Evolutionary conservation across 1,140 invertebrate genomes (phyloP), one percentile per base, ranked within the genome.

Genomic region (Pseudomyrmex flavicornis): DNA sequence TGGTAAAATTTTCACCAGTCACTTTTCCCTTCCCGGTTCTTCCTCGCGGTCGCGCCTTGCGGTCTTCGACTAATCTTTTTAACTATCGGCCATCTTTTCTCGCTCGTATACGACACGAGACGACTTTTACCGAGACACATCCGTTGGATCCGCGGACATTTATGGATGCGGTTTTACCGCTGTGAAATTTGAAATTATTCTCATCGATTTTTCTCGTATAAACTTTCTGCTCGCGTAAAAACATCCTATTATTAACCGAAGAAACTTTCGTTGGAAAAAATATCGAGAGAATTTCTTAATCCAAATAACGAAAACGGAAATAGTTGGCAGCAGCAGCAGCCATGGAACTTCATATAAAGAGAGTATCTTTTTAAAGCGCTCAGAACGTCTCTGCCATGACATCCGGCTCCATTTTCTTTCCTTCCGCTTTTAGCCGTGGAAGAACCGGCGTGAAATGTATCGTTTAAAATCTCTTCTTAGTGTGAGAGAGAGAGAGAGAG

Each of bases 381-480:
- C 62, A 12, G 62, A 8, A 66, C 63, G 15, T 10, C 65, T 70
- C 12, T 20, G 15, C 44, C 56, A 70, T 70, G 66, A 80, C 66
- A 59, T 54, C 76, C 54, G 44, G 12, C 44, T 59, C 66, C 54
- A 80, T 80, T 80, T 80, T 59, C 76, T 35, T 59, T 50, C 35
- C 12, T 70, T 72, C 22, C 46, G 66, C 44, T 70, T 61, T 50
- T 17, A 72, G 44, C 66, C n/a, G 54, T 26, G 56, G 86, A 86
- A 91, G 85, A 91, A 89, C 83, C 72, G 88, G 89, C 86, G 88
- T 90, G 86, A 91, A 91, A 92, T 90, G 90, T 86, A 88, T 91
- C 89, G 87, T 90, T 91, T 91, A 86, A 91, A 91, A 88, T 90
- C 86, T 90, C 86, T 84, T 89, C 74, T 83, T 3, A 35, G 35